A percentile compares a stretch with the other conserved stretches of the same genome.
Conservation (phyloP, 2,113 vertebrate species). For the Saccopteryx bilineata region DNA sequence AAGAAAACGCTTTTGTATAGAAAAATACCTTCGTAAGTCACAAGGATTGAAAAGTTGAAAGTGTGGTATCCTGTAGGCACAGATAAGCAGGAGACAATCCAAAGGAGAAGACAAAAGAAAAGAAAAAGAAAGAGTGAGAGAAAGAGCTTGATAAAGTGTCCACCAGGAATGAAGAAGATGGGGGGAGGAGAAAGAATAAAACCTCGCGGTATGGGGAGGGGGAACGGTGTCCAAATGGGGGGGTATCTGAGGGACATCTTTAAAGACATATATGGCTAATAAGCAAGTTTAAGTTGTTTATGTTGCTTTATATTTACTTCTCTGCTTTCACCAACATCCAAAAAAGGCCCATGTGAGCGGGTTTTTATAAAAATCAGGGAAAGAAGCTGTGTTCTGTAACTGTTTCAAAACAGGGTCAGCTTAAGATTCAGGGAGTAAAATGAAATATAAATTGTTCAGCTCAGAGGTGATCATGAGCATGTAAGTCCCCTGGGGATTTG, state of each 20-base stretch:
- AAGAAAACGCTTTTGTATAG: constrained; percentile 18
- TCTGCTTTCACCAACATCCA: not conserved
- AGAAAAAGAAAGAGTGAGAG: not conserved
- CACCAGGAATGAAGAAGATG: not conserved
- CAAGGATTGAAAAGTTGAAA: not conserved
- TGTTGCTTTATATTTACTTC: not conserved
- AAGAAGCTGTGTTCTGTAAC: not conserved
- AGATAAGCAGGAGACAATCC: not conserved
- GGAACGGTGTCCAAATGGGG: not conserved
- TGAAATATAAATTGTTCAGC: not conserved
- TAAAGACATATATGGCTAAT: not conserved
- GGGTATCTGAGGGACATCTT: not conserved
- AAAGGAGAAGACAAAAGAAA: not conserved
- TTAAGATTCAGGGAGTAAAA: not conserved
- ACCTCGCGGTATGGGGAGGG: accelerated
- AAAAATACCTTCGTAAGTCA: constrained; percentile 37
- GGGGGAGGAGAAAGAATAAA: not conserved
- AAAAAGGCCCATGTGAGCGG: not conserved
- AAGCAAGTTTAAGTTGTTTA: not conserved
- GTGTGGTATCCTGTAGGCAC: not conserved
- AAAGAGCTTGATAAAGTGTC: not conserved
- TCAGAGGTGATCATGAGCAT: not conserved
- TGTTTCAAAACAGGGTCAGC: not conserved
- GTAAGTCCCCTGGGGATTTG: not conserved
- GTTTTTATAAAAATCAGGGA: not conserved